These are phyloP conservation scores for Arnoldichthys spilopterus DNA, from an alignment of 2,797 vertebrate genomes.

Conservation along the genomic window DNA sequence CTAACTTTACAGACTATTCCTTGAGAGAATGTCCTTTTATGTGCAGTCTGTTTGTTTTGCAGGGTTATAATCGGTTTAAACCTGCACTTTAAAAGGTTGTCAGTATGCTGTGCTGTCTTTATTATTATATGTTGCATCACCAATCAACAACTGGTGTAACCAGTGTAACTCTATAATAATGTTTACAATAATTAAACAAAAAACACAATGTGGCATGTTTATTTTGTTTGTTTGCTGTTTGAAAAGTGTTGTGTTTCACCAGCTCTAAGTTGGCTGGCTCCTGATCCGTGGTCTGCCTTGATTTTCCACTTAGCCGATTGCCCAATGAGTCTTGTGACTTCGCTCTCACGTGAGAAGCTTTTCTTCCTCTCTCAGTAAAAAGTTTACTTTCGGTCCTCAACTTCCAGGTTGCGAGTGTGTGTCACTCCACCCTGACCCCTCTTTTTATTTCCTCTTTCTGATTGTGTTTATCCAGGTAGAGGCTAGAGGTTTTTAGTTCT, in stretches of 20 bases:
- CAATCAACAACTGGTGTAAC: too few relatives aligned
- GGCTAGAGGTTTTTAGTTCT: background rate
- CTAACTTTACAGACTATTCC: background rate
- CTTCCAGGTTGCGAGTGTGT: background rate
- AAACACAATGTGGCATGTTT: background rate
- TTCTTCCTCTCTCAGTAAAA: background rate
- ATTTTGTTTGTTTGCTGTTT: background rate
- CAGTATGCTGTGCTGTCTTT: too few relatives aligned
- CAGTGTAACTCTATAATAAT: too few relatives aligned
- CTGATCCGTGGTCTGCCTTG: constrained; percentile 16
- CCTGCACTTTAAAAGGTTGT: too few relatives aligned
- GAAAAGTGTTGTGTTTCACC: background rate
- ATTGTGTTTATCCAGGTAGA: background rate
- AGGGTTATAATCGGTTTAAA: background rate
- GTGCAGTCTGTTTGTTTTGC: background rate
- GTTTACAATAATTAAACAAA: too few relatives aligned
- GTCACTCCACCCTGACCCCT: constrained; percentile 18
- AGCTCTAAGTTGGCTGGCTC: background rate
- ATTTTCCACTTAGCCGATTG: background rate
- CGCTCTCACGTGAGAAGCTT: constrained; percentile 4
- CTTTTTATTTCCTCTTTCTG: background rate
- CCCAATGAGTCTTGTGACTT: constrained; percentile 13
- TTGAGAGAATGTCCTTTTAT: background rate
- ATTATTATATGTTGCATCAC: too few relatives aligned
- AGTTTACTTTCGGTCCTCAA: background rate